Evolutionary conservation across 1,140 invertebrate genomes (phyloP), one percentile per base, ranked within the genome.

Genomic region (Bicyclus anynana): DNA sequence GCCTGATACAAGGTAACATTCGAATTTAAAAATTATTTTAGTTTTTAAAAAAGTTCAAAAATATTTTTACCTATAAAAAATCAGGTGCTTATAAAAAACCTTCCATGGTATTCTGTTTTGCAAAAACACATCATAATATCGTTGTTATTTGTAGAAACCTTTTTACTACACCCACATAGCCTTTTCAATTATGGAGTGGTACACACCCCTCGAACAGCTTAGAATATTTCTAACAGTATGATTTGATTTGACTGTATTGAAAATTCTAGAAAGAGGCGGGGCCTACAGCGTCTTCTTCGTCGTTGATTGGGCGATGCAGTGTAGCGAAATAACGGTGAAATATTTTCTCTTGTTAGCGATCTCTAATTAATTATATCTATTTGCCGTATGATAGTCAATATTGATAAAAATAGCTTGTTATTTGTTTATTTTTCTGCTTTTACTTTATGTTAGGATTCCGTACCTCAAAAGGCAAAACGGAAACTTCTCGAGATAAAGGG

Each of bases 251-350:
- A 23, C 3, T 23, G 40, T 59, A 35, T 64, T 27, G 44, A 64
- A 75, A 71, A 21, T 10, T 17, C 10, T 20, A 20, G 7, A n/a
- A 16, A 75, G 61, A 65, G 72, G 74, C 66, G 72, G 65, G 42
- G 62, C 61, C 53, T 42, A 55, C 37, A 61, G n/a, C 42, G 21
- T 23, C 18, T 47, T n/a, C 44, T 33, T 29, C 17, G 50, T 23
- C 51, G 35, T 18, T 58, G 60, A 69, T 67, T 69, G 67, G 64
- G 16, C 55, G 37, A 47, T 55, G 29, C 16, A 55, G 48, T 40
- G 40, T 20, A 18, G 38, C 51, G 46, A 51, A 55, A 55, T 64
- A 42, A 21, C 51, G 10, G 57, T 53, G 35, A 59, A 57, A 59
- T 49, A 49, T 59, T 59, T 53, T 50, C 26, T 49, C 18, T 42